Conservation (phyloP, 2,888 invertebrate species). For the Nephrotoma guestfalica region DNA sequence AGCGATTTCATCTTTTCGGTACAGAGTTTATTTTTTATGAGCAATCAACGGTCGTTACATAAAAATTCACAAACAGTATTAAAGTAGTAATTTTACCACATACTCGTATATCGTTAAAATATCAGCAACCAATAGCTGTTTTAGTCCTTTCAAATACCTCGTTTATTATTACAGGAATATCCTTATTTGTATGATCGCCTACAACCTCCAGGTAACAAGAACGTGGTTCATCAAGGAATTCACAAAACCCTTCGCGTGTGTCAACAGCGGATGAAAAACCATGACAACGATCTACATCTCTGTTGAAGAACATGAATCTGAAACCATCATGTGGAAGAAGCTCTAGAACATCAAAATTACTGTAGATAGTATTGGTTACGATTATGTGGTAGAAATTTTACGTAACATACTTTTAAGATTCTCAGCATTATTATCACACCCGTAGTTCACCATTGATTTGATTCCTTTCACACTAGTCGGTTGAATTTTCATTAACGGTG, state of each 20-base stretch:
- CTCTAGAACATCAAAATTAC: not conserved
- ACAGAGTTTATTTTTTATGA: too few relatives aligned
- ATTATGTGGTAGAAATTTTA: not conserved
- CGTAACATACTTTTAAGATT: not conserved
- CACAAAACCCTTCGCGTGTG: not conserved
- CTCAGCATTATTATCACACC: not conserved
- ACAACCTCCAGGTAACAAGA: not conserved
- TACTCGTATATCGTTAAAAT: too few relatives aligned
- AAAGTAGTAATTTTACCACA: too few relatives aligned
- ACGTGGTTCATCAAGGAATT: not conserved
- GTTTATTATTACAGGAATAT: not conserved
- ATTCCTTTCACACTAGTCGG: not conserved
- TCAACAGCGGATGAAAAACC: not conserved
- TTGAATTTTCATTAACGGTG: too few relatives aligned
- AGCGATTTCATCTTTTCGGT: too few relatives aligned
- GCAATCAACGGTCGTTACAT: too few relatives aligned
- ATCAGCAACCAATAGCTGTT: too few relatives aligned
- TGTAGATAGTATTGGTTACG: not conserved
- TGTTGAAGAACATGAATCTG: not conserved
- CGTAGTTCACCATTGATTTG: not conserved
- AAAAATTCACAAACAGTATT: too few relatives aligned
- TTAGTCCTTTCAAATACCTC: too few relatives aligned
- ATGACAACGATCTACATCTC: not conserved
- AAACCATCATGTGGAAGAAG: not conserved
- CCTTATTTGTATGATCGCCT: not conserved